Percentiles rank a stretch among this genome's conserved stretches.
Evolutionary conservation across 2,797 vertebrate genomes (phyloP).

Genomic region (Poecile montanus): DNA sequence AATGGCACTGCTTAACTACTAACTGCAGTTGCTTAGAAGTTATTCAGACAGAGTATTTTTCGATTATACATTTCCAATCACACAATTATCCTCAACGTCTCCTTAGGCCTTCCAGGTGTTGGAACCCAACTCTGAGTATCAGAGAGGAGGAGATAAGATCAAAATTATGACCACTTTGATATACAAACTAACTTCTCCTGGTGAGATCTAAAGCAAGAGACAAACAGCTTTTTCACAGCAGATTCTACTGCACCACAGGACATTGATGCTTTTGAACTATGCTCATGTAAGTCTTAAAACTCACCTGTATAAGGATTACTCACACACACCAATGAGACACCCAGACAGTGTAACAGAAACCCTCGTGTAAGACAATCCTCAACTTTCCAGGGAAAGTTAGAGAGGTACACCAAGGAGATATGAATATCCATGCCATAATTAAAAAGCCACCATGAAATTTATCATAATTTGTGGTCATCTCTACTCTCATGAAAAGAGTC

Average conservation of each 20-base stretch:
- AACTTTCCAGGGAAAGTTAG: conserved; percentile 16
- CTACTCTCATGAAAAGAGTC: background rate
- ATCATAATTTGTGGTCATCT: background rate
- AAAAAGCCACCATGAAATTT: background rate
- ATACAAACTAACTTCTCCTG: background rate
- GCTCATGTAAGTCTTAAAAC: background rate
- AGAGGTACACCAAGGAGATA: background rate
- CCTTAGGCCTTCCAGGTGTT: background rate
- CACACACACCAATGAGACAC: background rate
- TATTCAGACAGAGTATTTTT: background rate
- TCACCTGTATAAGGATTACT: background rate
- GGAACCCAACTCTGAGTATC: background rate
- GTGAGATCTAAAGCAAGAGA: background rate
- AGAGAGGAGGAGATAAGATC: background rate
- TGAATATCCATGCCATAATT: background rate
- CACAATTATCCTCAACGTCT: background rate
- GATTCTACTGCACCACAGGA: background rate
- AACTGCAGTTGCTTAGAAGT: background rate
- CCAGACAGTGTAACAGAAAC: background rate
- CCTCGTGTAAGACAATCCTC: background rate
- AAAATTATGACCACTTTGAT: background rate
- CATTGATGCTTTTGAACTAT: background rate
- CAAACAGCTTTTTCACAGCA: background rate
- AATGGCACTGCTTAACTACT: background rate
- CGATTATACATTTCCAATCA: background rate